Conservation (phyloP, 2,797 vertebrate species). For the Decapterus maruadsi region DNA sequence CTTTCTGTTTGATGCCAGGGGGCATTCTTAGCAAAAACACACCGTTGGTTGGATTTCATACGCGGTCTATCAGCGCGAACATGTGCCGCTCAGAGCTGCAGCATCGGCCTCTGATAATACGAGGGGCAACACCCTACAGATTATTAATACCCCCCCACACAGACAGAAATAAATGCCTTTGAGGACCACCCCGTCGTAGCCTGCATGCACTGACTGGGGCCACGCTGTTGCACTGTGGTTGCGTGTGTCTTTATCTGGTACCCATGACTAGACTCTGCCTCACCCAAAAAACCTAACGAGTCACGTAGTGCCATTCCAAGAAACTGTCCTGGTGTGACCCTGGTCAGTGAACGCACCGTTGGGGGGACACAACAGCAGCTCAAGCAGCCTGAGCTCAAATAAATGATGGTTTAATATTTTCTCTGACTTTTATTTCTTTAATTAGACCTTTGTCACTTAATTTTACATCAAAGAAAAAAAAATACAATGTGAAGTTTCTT, state of each 20-base stretch:
- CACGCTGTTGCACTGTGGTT: background rate
- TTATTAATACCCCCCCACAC: constrained; percentile 51
- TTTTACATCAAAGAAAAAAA: background rate
- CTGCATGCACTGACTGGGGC: background rate
- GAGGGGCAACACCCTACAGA: constrained; percentile 27
- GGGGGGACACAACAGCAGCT: background rate
- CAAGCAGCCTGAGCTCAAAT: background rate
- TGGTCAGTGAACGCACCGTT: background rate
- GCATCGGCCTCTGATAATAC: constrained; percentile 46
- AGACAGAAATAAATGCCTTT: constrained; percentile 57
- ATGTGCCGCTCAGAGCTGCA: constrained; percentile 38
- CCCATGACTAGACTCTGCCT: constrained; percentile 40
- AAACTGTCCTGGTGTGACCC: constrained; percentile 55
- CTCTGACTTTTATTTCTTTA: background rate
- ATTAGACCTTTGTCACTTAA: background rate
- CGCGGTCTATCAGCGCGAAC: constrained; percentile 52
- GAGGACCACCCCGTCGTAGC: constrained; percentile 16
- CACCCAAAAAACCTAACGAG: constrained; percentile 50
- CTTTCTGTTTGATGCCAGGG: constrained; percentile 25
- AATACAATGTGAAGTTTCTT: rapidly evolving
- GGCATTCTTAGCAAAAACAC: constrained; percentile 29
- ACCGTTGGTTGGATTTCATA: constrained; percentile 37
- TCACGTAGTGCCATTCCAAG: constrained; percentile 15
- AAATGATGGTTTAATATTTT: background rate
- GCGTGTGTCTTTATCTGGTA: constrained; percentile 53